Conservation (phyloP, 1,140 invertebrate genomes). For the Aphelinus certus region DNA sequence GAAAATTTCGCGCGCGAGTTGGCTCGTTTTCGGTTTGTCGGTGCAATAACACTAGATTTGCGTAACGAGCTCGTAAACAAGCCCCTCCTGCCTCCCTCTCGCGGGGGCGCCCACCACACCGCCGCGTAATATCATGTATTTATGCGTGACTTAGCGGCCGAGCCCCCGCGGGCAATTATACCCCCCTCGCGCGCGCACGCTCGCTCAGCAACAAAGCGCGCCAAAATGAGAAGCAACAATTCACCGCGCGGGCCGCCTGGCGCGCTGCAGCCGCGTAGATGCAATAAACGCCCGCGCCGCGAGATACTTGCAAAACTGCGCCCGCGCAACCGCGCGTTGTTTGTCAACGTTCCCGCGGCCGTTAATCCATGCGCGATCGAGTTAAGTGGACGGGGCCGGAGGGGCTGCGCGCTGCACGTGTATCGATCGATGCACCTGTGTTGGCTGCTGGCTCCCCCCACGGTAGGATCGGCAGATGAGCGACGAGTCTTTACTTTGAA, state of each 20-base stretch:
- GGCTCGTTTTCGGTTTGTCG: conserved; percentile 52
- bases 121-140: conserved; percentile 64
- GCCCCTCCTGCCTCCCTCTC: conserved; percentile 45
- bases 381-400: too few relatives aligned
- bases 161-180: conserved; percentile 62
- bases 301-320: conserved; percentile 24
- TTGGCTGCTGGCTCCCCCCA: background rate
- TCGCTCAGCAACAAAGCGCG: conserved; percentile 2
- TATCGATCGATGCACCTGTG: background rate
- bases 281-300: conserved; percentile 27
- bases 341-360: conserved; percentile 22
- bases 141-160: conserved; percentile 62
- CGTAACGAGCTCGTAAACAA: conserved; percentile 66
- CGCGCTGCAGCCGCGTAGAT: background rate
- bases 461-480: too few relatives aligned
- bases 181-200: conserved; percentile 42
- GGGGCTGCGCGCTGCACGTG: too few relatives aligned
- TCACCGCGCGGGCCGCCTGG: conserved; percentile 9
- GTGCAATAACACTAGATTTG: conserved; percentile 65
- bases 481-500: too few relatives aligned
- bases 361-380: conserved; percentile 4
- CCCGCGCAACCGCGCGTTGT: background rate
- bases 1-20: conserved; percentile 28
- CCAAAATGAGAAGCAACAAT: conserved; percentile 38
- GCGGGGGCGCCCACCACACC: too few relatives aligned